Conservation (phyloP, 2,797 vertebrate genomes). For the Gymnoscopelus microlampas region DNA sequence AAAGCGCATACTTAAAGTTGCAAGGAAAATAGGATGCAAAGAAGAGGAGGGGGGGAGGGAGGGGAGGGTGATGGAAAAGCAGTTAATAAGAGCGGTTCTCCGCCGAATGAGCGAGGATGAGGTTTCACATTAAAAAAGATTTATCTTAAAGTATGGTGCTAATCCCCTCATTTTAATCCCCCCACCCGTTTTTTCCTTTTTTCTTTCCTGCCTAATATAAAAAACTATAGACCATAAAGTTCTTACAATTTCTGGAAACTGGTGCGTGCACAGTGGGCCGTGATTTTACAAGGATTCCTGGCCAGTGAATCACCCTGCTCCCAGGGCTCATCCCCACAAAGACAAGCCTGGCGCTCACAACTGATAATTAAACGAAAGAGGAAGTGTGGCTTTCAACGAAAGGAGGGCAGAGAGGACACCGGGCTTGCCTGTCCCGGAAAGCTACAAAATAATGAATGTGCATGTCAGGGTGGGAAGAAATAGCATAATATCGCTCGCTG, state of each 20-base stretch:
- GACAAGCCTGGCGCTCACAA: slow-evolving; percentile 53
- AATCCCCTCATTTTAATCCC: slow-evolving; percentile 81
- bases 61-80: slow-evolving; percentile 67
- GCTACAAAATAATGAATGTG: too few species aligned
- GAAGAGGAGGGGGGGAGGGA: slow-evolving; percentile 42
- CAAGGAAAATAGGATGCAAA: slow-evolving; percentile 51
- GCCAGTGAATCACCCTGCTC: slow-evolving; percentile 75
- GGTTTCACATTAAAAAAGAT: slow-evolving; percentile 84
- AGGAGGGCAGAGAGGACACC: slow-evolving; percentile 56
- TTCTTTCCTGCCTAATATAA: slow-evolving; percentile 70
- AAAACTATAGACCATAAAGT: slow-evolving; percentile 82
- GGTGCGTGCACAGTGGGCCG: slow-evolving; percentile 63
- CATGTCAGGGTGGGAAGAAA: too few species aligned
- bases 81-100: slow-evolving; percentile 78
- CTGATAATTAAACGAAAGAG: slow-evolving; percentile 75
- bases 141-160: slow-evolving; percentile 84
- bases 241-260: slow-evolving; percentile 82
- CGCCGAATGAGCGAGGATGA: slow-evolving; percentile 81
- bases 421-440: too few species aligned
- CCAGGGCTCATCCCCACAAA: slow-evolving; percentile 69
- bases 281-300: slow-evolving; percentile 83
- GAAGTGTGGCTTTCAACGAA: slow-evolving; percentile 54
- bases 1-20: slow-evolving; percentile 72
- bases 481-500: too few species aligned
- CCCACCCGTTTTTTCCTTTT: slow-evolving; percentile 47